Percentiles rank a stretch among this genome's conserved stretches.
These are phyloP conservation scores for Cephalopterus ornatus DNA, from an alignment of 2,113 vertebrate genomes.

Conservation along the genomic window DNA sequence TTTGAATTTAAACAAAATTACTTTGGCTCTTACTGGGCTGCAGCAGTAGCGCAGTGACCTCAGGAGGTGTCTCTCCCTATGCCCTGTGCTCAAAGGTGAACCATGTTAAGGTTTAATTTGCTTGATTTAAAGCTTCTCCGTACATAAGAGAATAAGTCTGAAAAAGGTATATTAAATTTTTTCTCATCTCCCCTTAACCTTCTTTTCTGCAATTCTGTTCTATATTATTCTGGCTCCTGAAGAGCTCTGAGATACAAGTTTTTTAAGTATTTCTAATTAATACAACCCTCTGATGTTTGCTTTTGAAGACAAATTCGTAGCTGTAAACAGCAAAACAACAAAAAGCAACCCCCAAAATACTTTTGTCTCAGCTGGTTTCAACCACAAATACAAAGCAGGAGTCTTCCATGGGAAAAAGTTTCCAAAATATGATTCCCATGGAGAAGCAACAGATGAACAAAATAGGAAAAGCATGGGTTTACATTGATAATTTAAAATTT, in stretches of 20 bases:
- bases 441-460: background rate
- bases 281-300: background rate
- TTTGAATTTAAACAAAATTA: slow-evolving; percentile 15
- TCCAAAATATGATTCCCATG: background rate
- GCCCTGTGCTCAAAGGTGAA: background rate
- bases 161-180: background rate
- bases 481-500: background rate
- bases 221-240: background rate
- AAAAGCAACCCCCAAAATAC: background rate
- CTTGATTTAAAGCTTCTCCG: background rate
- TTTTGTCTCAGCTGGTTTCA: background rate
- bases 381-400: background rate
- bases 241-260: background rate
- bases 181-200: background rate
- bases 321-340: background rate
- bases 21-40: background rate
- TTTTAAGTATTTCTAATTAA: background rate
- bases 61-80: slow-evolving; percentile 16
- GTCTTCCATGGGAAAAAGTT: background rate
- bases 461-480: background rate
- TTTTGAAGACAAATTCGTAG: background rate
- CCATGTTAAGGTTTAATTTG: slow-evolving; percentile 8
- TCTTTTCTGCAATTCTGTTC: background rate
- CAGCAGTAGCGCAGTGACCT: slow-evolving; percentile 33
- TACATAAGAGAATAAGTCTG: background rate